These are phyloP conservation scores for Porites cylindrica DNA, from an alignment of 92 coral and sea anemone genomes.

Conservation along the genomic window DNA sequence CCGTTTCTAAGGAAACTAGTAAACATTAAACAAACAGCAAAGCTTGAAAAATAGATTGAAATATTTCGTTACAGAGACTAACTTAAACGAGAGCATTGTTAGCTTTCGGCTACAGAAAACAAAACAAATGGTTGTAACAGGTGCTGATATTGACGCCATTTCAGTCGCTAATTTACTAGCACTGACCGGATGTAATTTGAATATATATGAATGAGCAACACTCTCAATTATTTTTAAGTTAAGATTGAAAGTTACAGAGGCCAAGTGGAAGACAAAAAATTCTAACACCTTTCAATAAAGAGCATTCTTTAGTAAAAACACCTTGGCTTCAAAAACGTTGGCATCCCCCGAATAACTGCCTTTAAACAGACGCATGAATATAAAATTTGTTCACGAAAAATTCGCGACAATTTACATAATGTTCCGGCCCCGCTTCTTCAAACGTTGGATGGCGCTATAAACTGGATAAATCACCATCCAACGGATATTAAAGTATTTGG, in stretches of 20 bases:
- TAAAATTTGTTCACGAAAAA: not conserved
- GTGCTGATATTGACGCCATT: not conserved
- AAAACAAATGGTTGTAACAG: not conserved
- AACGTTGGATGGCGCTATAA: too few species aligned
- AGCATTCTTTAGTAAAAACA: too few species aligned
- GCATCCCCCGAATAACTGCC: not conserved
- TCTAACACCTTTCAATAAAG: not conserved
- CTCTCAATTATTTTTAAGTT: not conserved
- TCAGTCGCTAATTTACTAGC: not conserved
- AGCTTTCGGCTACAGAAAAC: too few species aligned
- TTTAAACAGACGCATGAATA: not conserved
- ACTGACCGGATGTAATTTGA: not conserved
- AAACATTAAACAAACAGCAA: conserved; percentile 18
- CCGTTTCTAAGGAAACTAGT: conserved; percentile 30
- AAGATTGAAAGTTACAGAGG: not conserved
- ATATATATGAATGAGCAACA: not conserved
- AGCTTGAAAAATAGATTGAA: not conserved
- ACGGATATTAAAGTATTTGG: too few species aligned
- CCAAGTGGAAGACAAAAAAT: not conserved
- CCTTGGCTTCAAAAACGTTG: not conserved
- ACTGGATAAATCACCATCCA: too few species aligned
- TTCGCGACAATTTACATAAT: not conserved
- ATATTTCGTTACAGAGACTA: too few species aligned
- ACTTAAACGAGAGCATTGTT: not conserved
- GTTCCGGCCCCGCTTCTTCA: not conserved